These are phyloP conservation scores for Albula goreensis DNA, from an alignment of 2,113 vertebrate genomes.

Conservation along the genomic window DNA sequence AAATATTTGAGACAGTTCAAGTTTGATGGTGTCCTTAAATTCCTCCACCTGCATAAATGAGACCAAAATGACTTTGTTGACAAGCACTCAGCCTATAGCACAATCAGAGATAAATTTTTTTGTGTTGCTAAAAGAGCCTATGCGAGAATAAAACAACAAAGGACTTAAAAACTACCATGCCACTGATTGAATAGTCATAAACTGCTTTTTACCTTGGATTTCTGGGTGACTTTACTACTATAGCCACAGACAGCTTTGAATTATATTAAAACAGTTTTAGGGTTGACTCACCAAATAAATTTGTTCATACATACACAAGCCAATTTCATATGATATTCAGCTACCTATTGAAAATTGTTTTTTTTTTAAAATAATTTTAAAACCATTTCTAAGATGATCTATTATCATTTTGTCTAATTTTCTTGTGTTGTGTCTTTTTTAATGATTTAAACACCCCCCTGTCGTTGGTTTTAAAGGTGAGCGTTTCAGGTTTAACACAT, in stretches of 20 bases:
- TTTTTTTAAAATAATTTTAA: neutral
- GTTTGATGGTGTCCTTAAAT: neutral
- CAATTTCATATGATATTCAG: neutral
- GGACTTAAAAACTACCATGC: slow-evolving; percentile 34
- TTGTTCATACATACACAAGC: neutral
- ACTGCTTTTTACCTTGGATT: neutral
- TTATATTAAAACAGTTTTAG: neutral
- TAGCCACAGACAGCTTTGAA: slow-evolving; percentile 16
- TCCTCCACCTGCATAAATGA: neutral
- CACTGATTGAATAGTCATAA: slow-evolving; percentile 31
- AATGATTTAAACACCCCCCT: no score
- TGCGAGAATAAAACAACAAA: neutral
- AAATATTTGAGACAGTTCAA: neutral
- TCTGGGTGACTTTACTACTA: slow-evolving; percentile 10
- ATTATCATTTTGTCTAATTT: no score
- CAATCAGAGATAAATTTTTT: neutral
- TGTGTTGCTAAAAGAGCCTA: slow-evolving; percentile 23
- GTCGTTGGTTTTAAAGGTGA: no score
- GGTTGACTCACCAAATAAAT: slow-evolving; percentile 1
- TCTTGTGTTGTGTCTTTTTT: no score
- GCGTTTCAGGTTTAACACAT: neutral
- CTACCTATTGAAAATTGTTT: neutral
- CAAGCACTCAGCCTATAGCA: slow-evolving; percentile 4
- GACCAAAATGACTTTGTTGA: neutral
- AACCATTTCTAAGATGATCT: neutral